Conservation (phyloP, 1,140 invertebrate genomes). For the Anadara kagoshimensis region DNA sequence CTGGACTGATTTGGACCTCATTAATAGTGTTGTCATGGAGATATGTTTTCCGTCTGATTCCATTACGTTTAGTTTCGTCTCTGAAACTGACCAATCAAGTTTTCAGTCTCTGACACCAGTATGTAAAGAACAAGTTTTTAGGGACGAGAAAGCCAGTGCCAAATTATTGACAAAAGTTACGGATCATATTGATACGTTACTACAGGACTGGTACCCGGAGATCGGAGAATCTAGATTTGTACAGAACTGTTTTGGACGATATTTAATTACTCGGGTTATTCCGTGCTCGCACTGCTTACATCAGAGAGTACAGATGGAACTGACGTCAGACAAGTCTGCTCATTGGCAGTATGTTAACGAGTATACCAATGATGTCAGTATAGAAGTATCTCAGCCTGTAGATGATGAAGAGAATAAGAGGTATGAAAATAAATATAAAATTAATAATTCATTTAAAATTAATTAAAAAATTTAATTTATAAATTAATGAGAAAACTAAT, state of each 20-base stretch:
- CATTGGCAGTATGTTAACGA: constrained; percentile 63
- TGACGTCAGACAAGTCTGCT: constrained; percentile 44
- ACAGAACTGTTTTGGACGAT: constrained; percentile 96
- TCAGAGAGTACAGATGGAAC: constrained; percentile 35
- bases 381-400: not conserved
- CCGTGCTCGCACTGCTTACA: constrained; percentile 88
- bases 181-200: constrained; percentile 95
- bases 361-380: not conserved
- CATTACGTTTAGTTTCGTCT: constrained; percentile 49
- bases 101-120: constrained; percentile 7
- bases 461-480: too few species aligned
- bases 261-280: constrained; percentile 94
- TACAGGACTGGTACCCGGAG: constrained; percentile 99
- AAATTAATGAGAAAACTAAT: too few species aligned
- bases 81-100: constrained; percentile 22
- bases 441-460: too few species aligned
- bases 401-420: too few species aligned
- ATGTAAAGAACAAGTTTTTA: constrained; percentile 30
- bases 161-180: constrained; percentile 93
- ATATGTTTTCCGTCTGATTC: constrained; percentile 85
- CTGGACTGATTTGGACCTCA: constrained; percentile 80
- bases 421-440: too few species aligned
- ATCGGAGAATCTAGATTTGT: constrained; percentile 93
- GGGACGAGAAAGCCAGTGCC: constrained; percentile 82
- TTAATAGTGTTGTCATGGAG: constrained; percentile 88